Evolutionary conservation across 2,797 vertebrate genomes (phyloP).

Genomic region (Monodelphis domestica): DNA sequence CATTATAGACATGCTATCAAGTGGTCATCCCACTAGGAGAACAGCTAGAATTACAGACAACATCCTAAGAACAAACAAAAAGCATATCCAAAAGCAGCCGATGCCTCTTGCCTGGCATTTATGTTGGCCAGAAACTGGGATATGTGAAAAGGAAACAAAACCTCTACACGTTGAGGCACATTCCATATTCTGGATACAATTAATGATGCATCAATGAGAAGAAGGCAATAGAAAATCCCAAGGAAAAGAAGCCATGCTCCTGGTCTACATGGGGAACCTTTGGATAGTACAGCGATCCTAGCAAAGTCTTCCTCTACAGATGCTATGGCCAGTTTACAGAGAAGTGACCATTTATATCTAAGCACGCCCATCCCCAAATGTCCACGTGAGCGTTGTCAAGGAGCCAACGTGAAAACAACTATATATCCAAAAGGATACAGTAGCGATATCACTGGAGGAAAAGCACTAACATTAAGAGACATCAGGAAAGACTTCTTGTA

Average conservation of each 20-base stretch:
- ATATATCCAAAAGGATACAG: too few relatives aligned
- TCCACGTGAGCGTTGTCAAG: background rate
- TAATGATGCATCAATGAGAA: background rate
- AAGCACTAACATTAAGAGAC: too few relatives aligned
- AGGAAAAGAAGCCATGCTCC: background rate
- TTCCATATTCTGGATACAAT: background rate
- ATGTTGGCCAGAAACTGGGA: background rate
- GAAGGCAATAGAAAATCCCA: too few relatives aligned
- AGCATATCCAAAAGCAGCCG: background rate
- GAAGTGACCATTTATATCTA: background rate
- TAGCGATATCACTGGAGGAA: too few relatives aligned
- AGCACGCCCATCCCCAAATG: background rate
- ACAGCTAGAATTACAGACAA: background rate
- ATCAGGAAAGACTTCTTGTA: too few relatives aligned
- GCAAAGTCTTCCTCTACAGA: background rate
- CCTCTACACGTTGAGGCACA: background rate
- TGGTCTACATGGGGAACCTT: background rate
- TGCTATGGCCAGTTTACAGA: background rate
- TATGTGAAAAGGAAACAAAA: background rate
- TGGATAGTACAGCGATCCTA: background rate
- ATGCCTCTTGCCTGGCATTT: background rate
- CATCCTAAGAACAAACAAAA: background rate
- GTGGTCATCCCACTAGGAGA: background rate
- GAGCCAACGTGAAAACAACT: too few relatives aligned
- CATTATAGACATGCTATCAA: background rate